A percentile compares a stretch with the other conserved stretches of the same genome.
Evolutionary conservation across 2,888 invertebrate genomes (phyloP).

Genomic region (Eristalis intricaria): DNA sequence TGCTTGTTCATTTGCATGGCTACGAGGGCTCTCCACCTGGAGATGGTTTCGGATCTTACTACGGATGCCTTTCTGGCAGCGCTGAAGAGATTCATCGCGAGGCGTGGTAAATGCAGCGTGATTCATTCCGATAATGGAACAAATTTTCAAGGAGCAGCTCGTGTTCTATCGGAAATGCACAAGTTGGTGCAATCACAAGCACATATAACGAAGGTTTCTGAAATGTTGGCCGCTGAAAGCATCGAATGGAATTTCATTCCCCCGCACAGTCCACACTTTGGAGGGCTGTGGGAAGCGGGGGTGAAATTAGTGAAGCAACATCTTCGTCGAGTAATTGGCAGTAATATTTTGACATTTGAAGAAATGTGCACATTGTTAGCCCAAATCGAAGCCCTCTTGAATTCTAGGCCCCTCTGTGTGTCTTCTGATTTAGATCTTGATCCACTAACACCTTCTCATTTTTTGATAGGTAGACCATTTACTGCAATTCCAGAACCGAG

Average conservation of each 20-base stretch:
- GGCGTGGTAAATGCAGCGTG: constrained; percentile 29
- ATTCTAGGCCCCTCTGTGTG: constrained; percentile 45
- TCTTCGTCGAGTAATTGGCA: constrained; percentile 42
- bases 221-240: not conserved
- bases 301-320: constrained; percentile 24
- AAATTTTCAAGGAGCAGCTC: constrained; percentile 20
- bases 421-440: constrained; percentile 45
- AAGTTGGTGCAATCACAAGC: constrained; percentile 2
- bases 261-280: constrained; percentile 6
- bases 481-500: constrained; percentile 4
- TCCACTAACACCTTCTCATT: not conserved
- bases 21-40: constrained; percentile 19
- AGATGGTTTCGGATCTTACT: constrained; percentile 6
- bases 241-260: constrained; percentile 25
- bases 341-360: constrained; percentile 42
- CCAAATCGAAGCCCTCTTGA: constrained; percentile 59
- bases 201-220: not conserved
- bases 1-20: constrained; percentile 26
- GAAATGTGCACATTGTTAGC: constrained; percentile 56
- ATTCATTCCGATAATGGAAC: constrained; percentile 35
- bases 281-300: not conserved
- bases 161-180: constrained; percentile 18
- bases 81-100: constrained; percentile 3
- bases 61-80: no score
- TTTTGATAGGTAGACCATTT: not conserved